phyloP scores from a whole-genome alignment of 2,113 vertebrate genomes.

The Neopipo cinnamomea region DNA sequence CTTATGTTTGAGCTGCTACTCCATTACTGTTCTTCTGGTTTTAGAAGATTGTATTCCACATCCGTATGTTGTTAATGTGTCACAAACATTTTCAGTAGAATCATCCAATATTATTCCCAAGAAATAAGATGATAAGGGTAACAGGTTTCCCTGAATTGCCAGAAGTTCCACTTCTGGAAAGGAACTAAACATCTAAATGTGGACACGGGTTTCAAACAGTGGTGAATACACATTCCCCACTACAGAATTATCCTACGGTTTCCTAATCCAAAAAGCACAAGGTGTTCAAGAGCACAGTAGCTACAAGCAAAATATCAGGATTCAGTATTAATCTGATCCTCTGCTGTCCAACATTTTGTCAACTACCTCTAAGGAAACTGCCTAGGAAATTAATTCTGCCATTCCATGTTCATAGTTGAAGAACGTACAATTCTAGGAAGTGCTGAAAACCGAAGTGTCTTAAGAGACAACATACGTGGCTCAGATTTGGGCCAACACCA shows the following conservation, averaged over 20 bases:
- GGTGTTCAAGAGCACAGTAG: neutral
- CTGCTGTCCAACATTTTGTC: neutral
- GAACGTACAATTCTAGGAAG: neutral
- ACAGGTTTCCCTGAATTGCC: neutral
- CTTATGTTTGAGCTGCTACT: neutral
- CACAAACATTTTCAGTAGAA: neutral
- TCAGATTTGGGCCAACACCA: neutral
- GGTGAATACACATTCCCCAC: neutral
- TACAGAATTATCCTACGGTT: neutral
- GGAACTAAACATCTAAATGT: neutral
- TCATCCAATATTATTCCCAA: neutral
- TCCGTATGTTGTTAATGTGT: neutral
- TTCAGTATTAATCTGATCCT: neutral
- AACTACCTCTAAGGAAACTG: neutral
- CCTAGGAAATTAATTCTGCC: neutral
- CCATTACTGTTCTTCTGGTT: neutral
- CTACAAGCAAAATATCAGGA: neutral
- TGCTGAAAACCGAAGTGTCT: neutral
- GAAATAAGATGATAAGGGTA: neutral
- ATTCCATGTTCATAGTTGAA: neutral
- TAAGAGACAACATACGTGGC: neutral
- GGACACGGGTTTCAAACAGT: neutral
- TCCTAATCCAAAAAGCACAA: neutral
- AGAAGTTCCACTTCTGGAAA: neutral
- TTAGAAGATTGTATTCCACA: neutral